A percentile compares a stretch with the other conserved stretches of the same genome.
These are phyloP conservation scores for Cyprinus carpio DNA, from an alignment of 2,113 vertebrate species.

Conservation along the genomic window DNA sequence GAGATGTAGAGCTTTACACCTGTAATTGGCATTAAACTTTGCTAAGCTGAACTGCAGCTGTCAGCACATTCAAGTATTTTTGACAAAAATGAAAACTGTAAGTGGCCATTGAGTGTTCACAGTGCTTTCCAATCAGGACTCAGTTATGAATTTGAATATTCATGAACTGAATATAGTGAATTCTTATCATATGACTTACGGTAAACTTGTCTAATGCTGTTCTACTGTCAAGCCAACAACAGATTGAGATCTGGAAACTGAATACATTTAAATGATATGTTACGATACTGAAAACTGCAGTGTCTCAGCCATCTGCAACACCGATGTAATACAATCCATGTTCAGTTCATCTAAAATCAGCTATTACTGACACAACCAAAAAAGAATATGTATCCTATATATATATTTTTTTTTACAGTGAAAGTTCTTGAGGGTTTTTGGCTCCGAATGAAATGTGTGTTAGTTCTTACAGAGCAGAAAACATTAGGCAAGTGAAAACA, in stretches of 20 bases:
- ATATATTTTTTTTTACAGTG: background rate
- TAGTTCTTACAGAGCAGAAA: too few relatives aligned
- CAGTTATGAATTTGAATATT: background rate
- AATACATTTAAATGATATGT: background rate
- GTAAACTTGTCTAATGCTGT: background rate
- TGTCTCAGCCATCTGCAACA: background rate
- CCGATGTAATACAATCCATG: background rate
- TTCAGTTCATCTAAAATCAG: too few relatives aligned
- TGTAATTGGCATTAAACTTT: background rate
- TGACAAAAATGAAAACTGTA: background rate
- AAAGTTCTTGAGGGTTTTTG: background rate
- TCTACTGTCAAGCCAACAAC: background rate
- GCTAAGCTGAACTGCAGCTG: background rate
- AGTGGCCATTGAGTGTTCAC: background rate
- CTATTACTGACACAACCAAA: background rate
- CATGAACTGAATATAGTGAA: constrained; percentile 1
- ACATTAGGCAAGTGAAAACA: too few relatives aligned
- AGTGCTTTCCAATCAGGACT: background rate
- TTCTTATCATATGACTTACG: constrained; percentile 11
- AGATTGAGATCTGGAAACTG: constrained; percentile 5
- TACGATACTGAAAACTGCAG: background rate
- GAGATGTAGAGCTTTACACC: constrained; percentile 17
- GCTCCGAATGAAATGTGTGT: background rate
- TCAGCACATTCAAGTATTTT: constrained; percentile 7
- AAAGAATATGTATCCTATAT: background rate